Evolutionary conservation across 2,888 invertebrate species (phyloP).

Genomic region (Brachypalpus laphriformis): DNA sequence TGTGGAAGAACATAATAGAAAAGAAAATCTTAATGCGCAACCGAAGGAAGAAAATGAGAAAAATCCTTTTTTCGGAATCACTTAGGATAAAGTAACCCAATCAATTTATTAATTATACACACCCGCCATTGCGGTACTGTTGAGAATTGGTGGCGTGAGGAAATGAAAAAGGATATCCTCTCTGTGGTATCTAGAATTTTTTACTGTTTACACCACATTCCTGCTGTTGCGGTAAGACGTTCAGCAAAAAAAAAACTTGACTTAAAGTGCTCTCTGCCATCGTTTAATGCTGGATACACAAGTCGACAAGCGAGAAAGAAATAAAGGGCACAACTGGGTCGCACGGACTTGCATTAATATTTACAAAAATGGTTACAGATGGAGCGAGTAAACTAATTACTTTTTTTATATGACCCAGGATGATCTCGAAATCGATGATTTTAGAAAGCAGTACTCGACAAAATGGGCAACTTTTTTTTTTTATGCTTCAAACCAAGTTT

Average conservation of each 20-base stretch:
- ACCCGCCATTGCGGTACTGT: slow-evolving; percentile 28
- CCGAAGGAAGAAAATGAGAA: slow-evolving; percentile 31
- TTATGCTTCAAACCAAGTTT: too few species aligned
- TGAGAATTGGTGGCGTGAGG: background rate
- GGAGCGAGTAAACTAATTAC: too few species aligned
- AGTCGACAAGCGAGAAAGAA: slow-evolving; percentile 30
- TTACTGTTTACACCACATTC: slow-evolving; percentile 38
- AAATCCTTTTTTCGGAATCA: slow-evolving; percentile 57
- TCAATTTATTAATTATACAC: slow-evolving; percentile 70
- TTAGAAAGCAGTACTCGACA: too few species aligned
- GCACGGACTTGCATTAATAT: too few species aligned
- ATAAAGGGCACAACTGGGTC: too few species aligned
- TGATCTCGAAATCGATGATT: too few species aligned
- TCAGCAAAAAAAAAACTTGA: slow-evolving; percentile 14
- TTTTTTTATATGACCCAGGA: too few species aligned
- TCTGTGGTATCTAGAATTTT: slow-evolving; percentile 34
- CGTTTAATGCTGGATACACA: slow-evolving; percentile 29
- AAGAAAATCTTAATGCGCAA: slow-evolving; percentile 34
- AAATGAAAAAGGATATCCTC: slow-evolving; percentile 18
- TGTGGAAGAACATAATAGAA: background rate
- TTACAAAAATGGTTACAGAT: too few species aligned
- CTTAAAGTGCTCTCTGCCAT: slow-evolving; percentile 36
- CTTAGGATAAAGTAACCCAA: slow-evolving; percentile 67
- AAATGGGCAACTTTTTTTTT: too few species aligned
- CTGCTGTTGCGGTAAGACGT: slow-evolving; percentile 27